phyloP scores from a whole-genome alignment of 2,888 invertebrate species.

The Lamproptera curius region DNA sequence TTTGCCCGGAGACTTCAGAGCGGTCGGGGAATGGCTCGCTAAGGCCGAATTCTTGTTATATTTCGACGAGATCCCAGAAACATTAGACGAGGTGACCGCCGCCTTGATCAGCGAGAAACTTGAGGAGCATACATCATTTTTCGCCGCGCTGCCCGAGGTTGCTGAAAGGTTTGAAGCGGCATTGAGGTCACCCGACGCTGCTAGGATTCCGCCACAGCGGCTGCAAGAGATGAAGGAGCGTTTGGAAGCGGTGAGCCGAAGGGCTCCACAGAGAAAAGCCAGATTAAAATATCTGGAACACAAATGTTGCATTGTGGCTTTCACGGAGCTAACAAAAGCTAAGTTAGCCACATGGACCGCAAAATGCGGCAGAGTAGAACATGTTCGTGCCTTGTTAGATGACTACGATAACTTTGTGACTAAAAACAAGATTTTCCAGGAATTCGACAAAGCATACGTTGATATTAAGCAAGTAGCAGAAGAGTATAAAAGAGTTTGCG shows the following conservation, averaged over 20 bases:
- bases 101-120: slow-evolving; percentile 91
- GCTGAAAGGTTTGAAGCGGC: slow-evolving; percentile 88
- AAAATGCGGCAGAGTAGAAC: slow-evolving; percentile 91
- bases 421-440: slow-evolving; percentile 95
- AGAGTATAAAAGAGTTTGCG: slow-evolving; percentile 92
- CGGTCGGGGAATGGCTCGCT: slow-evolving; percentile 93
- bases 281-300: slow-evolving; percentile 94
- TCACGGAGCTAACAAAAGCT: slow-evolving; percentile 92
- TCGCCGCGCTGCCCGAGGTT: slow-evolving; percentile 88
- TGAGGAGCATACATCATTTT: slow-evolving; percentile 94
- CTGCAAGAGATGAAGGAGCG: slow-evolving; percentile 89
- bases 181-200: slow-evolving; percentile 81
- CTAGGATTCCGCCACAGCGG: slow-evolving; percentile 87
- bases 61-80: slow-evolving; percentile 89
- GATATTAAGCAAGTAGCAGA: slow-evolving; percentile 96
- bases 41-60: slow-evolving; percentile 90
- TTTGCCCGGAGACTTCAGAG: slow-evolving; percentile 91
- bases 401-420: slow-evolving; percentile 95
- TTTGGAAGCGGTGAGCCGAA: slow-evolving; percentile 84
- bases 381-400: slow-evolving; percentile 89
- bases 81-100: slow-evolving; percentile 93
- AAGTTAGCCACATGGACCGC: slow-evolving; percentile 93
- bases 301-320: slow-evolving; percentile 95
- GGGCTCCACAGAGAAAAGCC: slow-evolving; percentile 89
- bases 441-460: slow-evolving; percentile 93